Conservation (phyloP, 2,797 vertebrate species). For the Borostomias antarcticus region DNA sequence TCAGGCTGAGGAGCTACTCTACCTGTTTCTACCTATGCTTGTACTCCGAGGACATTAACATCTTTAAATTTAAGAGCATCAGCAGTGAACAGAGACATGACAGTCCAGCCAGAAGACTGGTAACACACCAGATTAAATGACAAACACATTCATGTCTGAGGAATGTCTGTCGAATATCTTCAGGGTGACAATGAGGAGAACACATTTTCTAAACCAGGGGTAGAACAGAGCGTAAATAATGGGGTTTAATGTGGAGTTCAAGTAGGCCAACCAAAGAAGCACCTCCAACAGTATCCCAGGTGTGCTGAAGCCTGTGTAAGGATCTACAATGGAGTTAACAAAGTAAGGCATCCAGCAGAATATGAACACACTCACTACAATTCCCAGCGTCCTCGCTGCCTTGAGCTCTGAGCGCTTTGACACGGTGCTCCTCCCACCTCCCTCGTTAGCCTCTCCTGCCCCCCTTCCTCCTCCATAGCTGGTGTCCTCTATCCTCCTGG, state of each 20-base stretch:
- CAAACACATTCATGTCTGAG: conserved; percentile 50
- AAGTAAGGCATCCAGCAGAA: conserved; percentile 69
- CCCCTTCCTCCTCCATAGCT: conserved; percentile 21
- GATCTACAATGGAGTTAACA: conserved; percentile 48
- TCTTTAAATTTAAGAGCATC: no score
- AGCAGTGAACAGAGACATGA: no score
- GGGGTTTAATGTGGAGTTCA: conserved; percentile 67
- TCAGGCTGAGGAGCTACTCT: no score
- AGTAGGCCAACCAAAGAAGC: conserved; percentile 63
- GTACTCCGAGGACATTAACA: no score
- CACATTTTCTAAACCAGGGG: conserved; percentile 64
- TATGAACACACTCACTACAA: conserved; percentile 65
- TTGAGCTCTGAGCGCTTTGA: conserved; percentile 58
- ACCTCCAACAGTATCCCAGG: conserved; percentile 55
- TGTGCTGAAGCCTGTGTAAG: conserved; percentile 57
- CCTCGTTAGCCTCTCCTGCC: background rate
- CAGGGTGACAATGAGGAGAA: conserved; percentile 54
- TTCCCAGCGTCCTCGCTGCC: conserved; percentile 67
- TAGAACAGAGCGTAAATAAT: conserved; percentile 68
- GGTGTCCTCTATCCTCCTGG: conserved; percentile 34
- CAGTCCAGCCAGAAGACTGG: no score
- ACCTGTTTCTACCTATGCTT: no score
- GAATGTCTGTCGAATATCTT: conserved; percentile 54
- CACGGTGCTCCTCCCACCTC: conserved; percentile 15
- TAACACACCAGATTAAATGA: conserved; percentile 7